A percentile compares a stretch with the other conserved stretches of the same genome.
These are phyloP conservation scores for Poeciliopsis infans DNA, from an alignment of 2,797 vertebrate genomes.

Conservation along the genomic window DNA sequence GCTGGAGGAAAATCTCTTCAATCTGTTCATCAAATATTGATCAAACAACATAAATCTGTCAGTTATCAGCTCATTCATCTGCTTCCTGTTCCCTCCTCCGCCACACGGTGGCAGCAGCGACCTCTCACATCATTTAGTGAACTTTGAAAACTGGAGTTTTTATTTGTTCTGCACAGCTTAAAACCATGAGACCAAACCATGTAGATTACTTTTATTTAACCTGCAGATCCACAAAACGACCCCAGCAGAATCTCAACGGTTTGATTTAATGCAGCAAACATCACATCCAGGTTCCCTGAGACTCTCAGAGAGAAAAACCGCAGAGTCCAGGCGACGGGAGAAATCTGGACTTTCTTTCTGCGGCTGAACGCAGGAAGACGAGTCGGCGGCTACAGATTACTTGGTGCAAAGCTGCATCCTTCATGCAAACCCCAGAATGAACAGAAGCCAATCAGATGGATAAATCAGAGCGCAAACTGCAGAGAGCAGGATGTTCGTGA, in stretches of 20 bases:
- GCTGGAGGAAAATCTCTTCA: not conserved
- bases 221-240: not conserved
- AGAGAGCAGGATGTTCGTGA: too few relatives aligned
- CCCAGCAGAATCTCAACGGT: not conserved
- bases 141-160: not conserved
- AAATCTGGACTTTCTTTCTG: not conserved
- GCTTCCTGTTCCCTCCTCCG: not conserved
- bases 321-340: not conserved
- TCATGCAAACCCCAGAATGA: not conserved
- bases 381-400: not conserved
- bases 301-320: not conserved
- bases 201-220: not conserved
- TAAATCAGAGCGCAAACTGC: not conserved
- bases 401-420: not conserved
- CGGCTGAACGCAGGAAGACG: not conserved
- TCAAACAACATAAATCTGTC: not conserved
- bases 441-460: not conserved
- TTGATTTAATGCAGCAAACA: not conserved
- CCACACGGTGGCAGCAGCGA: slow-evolving; percentile 16
- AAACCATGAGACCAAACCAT: not conserved
- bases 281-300: not conserved
- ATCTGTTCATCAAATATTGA: not conserved
- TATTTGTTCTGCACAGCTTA: not conserved
- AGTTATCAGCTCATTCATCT: not conserved
- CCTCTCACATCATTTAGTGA: not conserved